These are phyloP conservation scores for Drosophila stalkeri DNA, from an alignment of 2,888 invertebrate species.

Conservation along the genomic window DNA sequence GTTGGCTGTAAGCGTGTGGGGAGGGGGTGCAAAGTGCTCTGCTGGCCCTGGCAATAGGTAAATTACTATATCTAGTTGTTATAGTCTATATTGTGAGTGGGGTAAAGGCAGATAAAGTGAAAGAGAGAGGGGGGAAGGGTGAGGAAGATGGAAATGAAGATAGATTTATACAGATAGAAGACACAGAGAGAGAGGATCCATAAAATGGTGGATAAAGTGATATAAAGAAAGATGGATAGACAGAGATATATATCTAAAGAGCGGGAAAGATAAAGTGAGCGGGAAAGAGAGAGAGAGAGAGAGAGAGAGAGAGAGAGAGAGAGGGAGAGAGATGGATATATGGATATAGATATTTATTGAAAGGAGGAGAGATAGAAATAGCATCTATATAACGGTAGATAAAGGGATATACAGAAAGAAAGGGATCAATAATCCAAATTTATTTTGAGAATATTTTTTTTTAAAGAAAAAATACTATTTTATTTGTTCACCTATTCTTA, in stretches of 20 bases:
- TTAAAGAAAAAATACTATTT: neutral
- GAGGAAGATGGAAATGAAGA: too few species aligned
- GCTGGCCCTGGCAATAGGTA: slow-evolving; percentile 53
- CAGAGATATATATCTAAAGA: neutral
- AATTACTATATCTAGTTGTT: slow-evolving; percentile 59
- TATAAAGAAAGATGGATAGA: neutral
- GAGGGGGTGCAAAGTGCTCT: neutral
- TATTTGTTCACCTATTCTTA: neutral
- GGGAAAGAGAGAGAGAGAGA: neutral
- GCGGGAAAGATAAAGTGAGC: neutral
- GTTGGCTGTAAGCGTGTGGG: neutral
- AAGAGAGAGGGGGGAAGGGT: neutral
- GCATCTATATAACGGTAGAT: neutral
- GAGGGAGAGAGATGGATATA: neutral
- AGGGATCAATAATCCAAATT: neutral
- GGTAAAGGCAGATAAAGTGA: neutral
- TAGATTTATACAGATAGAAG: too few species aligned
- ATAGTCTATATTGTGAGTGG: neutral
- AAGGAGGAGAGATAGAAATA: too few species aligned
- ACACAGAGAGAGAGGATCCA: neutral
- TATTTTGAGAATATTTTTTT: neutral
- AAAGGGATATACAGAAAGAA: neutral
- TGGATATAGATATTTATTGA: too few species aligned
- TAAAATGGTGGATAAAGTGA: neutral
- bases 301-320: neutral